Base-by-base conservation (phyloP, 2,888 invertebrate genomes). In the Odontothrips loti region DNA sequence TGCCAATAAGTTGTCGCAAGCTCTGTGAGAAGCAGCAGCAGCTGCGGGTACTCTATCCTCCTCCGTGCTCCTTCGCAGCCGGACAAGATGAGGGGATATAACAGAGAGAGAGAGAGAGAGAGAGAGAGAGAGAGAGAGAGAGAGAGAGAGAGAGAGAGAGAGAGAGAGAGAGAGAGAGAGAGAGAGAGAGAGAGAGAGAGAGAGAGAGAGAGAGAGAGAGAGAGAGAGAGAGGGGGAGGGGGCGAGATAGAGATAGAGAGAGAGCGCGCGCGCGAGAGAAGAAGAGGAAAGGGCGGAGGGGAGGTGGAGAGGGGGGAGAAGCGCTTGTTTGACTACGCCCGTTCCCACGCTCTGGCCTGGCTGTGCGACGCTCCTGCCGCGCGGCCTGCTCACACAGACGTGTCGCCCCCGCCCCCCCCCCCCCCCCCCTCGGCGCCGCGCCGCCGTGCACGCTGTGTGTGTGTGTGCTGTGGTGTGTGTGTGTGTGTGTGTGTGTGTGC, bases 331-430 rank as follows among this genome's bases (percentile, higher is more conserved):
- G 68, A 75, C 68, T 75, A 23, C 68, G 27, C 68, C 68, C 68
- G 68, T 75, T 75, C 68, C 68, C 68, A 75, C 68, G 68, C 23
- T 75, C 68, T 68, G n/a, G 68, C 68, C 68, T 27, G 68, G 68
- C 68, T 75, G 68, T 27, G 68, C 68, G 68, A 27, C 23, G 23
- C 27, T 20, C 68, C 23, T 23, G 68, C 68, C 68, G 27, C 68
- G 68, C n/a, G n/a, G 20, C 68, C n/a, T 23, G n/a, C 11, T 11
- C 68, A n/a, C 68, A 11, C 10, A n/a, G 23, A 11, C 8, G n/a
- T 11, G n/a, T 23, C 68, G n/a, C 68, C 11, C 68, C n/a, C 63
- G 63, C 63, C 23, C 68, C n/a, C 68, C 23, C 68, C 68, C 68
- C 2, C 68, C 2, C 3, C 23, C 23, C 11, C 23, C n/a, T 68